These are phyloP conservation scores for Drosophila mettleri DNA, from an alignment of 2,888 invertebrate species.

Conservation along the genomic window DNA sequence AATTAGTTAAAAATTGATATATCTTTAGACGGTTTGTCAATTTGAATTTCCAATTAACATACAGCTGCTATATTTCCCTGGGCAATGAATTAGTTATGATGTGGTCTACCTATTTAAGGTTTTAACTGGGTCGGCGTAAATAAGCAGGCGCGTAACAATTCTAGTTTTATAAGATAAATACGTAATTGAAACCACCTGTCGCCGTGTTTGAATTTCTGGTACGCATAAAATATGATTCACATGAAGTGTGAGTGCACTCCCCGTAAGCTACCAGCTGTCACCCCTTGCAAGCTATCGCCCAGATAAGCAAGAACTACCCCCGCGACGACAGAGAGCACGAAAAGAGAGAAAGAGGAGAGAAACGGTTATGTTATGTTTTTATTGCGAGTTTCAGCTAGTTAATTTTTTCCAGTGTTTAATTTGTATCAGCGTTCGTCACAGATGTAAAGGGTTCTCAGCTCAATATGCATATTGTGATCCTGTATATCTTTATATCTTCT, in stretches of 20 bases:
- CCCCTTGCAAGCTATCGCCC: neutral
- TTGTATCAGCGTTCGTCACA: neutral
- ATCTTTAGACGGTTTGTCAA: constrained; percentile 3
- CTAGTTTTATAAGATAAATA: constrained; percentile 40
- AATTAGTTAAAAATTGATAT: constrained; percentile 1
- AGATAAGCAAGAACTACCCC: constrained; percentile 27
- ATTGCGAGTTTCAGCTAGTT: constrained; percentile 3
- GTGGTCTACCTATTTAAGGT: constrained; percentile 9
- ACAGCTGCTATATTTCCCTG: constrained; percentile 51
- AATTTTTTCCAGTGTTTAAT: neutral
- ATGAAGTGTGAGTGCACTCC: neutral
- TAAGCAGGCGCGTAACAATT: neutral
- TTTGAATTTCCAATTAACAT: constrained; percentile 59
- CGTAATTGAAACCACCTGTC: constrained; percentile 4
- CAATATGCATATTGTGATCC: constrained; percentile 2
- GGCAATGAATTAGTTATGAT: constrained; percentile 21
- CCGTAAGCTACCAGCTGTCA: neutral
- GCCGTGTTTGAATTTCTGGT: neutral
- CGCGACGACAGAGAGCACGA: constrained; percentile 8
- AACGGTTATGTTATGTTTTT: constrained; percentile 37
- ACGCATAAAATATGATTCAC: constrained; percentile 6
- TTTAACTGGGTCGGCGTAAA: constrained; percentile 19
- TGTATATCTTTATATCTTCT: too few relatives aligned
- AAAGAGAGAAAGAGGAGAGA: constrained; percentile 16
- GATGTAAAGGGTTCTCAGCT: neutral